Conservation (phyloP, 2,888 invertebrate species). For the Pandemis heparana region DNA sequence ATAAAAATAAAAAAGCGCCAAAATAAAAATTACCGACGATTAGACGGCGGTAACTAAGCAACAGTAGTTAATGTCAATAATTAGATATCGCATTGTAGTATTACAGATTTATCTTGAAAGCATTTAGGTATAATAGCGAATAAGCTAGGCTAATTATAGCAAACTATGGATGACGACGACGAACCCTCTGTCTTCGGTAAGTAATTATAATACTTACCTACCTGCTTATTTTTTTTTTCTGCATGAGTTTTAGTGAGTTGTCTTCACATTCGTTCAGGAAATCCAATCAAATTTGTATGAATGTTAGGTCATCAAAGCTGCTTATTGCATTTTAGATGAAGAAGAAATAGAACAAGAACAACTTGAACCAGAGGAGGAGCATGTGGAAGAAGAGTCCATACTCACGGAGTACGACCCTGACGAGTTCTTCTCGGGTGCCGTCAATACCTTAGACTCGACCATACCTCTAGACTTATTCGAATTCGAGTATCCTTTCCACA, state of each 20-base stretch:
- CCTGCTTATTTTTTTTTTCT: too few relatives aligned
- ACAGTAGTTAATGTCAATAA: conserved; percentile 5
- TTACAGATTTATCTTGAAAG: not conserved
- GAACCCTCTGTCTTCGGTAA: conserved; percentile 32
- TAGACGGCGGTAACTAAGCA: conserved; percentile 17
- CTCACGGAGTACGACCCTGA: conserved; percentile 78
- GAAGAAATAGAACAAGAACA: conserved; percentile 52
- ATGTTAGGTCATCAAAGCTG: not conserved
- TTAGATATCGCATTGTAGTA: not conserved
- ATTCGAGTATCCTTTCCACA: conserved; percentile 88
- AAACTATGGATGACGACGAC: conserved; percentile 21
- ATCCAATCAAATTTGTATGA: too few relatives aligned
- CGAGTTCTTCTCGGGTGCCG: conserved; percentile 86
- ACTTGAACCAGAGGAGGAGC: conserved; percentile 55
- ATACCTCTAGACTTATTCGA: conserved; percentile 86
- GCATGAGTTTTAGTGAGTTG: too few relatives aligned
- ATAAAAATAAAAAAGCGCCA: too few relatives aligned
- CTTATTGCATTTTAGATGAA: conserved; percentile 33
- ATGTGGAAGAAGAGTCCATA: conserved; percentile 68
- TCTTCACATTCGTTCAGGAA: too few relatives aligned
- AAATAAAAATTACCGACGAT: not conserved
- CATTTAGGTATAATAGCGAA: not conserved
- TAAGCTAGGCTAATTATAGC: not conserved
- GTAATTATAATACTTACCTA: not conserved
- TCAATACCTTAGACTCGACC: conserved; percentile 79